A percentile compares a stretch with the other conserved stretches of the same genome.
These are phyloP conservation scores for Habroteleia sp. DNA, from an alignment of 2,888 invertebrate genomes.

Conservation along the genomic window DNA sequence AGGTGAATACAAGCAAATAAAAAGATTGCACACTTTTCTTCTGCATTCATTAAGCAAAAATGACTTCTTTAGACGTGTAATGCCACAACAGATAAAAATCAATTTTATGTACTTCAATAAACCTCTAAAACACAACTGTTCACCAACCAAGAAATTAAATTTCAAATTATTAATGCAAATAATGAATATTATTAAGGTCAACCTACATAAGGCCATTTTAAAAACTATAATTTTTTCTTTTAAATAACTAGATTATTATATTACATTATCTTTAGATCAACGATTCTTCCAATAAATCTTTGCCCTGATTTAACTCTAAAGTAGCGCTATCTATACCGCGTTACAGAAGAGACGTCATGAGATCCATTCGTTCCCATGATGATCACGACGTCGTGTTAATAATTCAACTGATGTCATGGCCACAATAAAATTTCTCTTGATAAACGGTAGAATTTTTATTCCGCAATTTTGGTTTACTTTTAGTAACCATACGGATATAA, in stretches of 20 bases:
- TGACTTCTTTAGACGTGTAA: conserved; percentile 17
- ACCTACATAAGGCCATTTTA: no score
- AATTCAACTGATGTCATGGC: conserved; percentile 44
- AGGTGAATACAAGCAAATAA: conserved; percentile 4
- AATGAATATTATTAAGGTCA: conserved; percentile 12
- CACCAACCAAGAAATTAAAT: conserved; percentile 12
- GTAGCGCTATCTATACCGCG: conserved; percentile 18
- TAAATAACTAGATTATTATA: background rate
- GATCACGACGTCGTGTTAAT: conserved; percentile 35
- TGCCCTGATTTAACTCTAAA: conserved; percentile 34
- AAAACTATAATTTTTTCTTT: conserved; percentile 1
- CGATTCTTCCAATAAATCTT: conserved; percentile 18
- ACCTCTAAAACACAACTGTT: no score
- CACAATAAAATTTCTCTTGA: conserved; percentile 27
- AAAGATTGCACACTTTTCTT: conserved; percentile 11
- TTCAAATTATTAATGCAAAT: background rate
- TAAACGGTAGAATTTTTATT: conserved; percentile 2
- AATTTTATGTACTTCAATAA: conserved; percentile 10
- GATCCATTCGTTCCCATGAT: conserved; percentile 32
- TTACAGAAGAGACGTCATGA: conserved; percentile 23
- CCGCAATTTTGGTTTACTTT: no score
- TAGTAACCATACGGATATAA: no score
- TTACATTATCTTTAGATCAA: conserved; percentile 9
- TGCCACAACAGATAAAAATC: conserved; percentile 4
- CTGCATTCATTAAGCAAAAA: no score